Evolutionary conservation across 2,888 invertebrate species (phyloP).

Genomic region (Crioceris asparagi): DNA sequence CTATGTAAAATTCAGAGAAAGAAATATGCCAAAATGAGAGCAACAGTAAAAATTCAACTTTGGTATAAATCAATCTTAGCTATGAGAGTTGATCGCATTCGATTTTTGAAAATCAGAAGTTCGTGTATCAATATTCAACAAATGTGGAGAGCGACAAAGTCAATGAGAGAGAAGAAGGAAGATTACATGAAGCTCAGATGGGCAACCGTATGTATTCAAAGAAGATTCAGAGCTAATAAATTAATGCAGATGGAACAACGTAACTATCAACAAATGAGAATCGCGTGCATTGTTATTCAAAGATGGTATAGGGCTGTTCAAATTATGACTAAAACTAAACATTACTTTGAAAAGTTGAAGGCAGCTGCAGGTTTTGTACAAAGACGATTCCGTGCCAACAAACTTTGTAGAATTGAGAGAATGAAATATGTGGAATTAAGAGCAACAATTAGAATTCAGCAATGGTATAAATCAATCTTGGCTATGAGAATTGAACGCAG

Average conservation of each 20-base stretch:
- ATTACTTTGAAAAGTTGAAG: conserved; percentile 14
- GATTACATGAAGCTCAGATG: conserved; percentile 29
- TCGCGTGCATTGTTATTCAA: conserved; percentile 16
- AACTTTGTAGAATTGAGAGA: conserved; percentile 22
- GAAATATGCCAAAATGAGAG: too few species aligned
- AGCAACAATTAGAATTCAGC: conserved; percentile 14
- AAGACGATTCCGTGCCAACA: conserved; percentile 28
- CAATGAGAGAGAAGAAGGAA: conserved; percentile 21
- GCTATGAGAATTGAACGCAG: conserved; percentile 5
- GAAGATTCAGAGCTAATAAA: conserved; percentile 27
- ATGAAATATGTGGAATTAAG: conserved; percentile 14
- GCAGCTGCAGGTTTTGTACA: conserved; percentile 24
- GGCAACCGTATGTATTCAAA: conserved; percentile 32
- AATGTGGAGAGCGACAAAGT: conserved; percentile 31
- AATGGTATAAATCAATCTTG: conserved; percentile 25
- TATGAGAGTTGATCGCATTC: too few species aligned
- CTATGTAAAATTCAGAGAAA: too few species aligned
- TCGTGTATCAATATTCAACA: too few species aligned
- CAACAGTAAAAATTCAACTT: too few species aligned
- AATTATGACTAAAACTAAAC: too few species aligned
- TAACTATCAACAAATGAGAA: conserved; percentile 11
- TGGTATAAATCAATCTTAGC: too few species aligned
- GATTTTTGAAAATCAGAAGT: too few species aligned
- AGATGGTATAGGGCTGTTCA: conserved; percentile 25
- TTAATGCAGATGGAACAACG: conserved; percentile 3